phyloP scores from a whole-genome alignment of 2,797 vertebrate species.

The Galagoides demidoff region DNA sequence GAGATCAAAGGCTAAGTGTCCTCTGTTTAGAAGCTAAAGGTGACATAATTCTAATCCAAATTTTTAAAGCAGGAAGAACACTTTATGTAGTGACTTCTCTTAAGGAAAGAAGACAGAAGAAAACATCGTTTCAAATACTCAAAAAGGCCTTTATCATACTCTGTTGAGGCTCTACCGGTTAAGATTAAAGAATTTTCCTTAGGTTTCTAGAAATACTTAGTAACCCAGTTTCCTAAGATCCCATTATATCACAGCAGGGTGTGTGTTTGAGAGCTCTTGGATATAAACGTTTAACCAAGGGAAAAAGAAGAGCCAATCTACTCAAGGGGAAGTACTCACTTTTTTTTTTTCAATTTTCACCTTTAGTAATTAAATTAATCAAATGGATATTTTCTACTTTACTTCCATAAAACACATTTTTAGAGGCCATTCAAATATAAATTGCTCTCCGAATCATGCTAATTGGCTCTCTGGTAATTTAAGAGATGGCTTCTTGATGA shows the following conservation, averaged over 20 bases:
- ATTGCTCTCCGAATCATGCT: slow-evolving; percentile 66
- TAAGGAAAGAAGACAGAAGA: slow-evolving; percentile 7
- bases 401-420: slow-evolving; percentile 64
- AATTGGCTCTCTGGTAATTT: slow-evolving; percentile 66
- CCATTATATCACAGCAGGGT: slow-evolving; percentile 49
- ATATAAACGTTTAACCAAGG: slow-evolving; percentile 53
- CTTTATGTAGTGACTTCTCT: slow-evolving; percentile 4
- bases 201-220: slow-evolving; percentile 69
- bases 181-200: slow-evolving; percentile 47
- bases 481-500: slow-evolving; percentile 70
- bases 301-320: not conserved
- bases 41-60: slow-evolving; percentile 29
- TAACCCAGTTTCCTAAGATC: slow-evolving; percentile 56
- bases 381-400: slow-evolving; percentile 54
- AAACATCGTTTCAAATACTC: slow-evolving; percentile 29
- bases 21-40: slow-evolving; percentile 35
- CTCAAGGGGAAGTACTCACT: not conserved
- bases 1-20: slow-evolving; percentile 24
- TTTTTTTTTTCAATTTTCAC: slow-evolving; percentile 7
- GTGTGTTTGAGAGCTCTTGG: slow-evolving; percentile 38
- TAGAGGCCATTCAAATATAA: slow-evolving; percentile 60
- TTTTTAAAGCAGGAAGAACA: not conserved
- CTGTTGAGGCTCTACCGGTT: not conserved
- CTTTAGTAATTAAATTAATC: slow-evolving; percentile 78
- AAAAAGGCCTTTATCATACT: not conserved